Evolutionary conservation across 2,797 vertebrate species (phyloP).

Genomic region (Carduelis carduelis): DNA sequence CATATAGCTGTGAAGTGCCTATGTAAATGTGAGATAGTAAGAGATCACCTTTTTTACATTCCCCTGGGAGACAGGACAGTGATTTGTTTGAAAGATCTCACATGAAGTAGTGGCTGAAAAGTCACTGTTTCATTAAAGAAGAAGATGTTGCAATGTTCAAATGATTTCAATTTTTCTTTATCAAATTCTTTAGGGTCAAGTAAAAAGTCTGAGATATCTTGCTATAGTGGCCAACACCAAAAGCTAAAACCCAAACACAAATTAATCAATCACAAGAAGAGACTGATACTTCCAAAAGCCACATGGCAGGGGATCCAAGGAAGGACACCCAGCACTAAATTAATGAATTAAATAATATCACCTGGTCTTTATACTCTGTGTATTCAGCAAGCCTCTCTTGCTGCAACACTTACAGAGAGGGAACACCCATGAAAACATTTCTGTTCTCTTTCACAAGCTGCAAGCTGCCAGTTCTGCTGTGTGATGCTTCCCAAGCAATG

Average conservation of each 20-base stretch:
- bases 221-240: neutral
- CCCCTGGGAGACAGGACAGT: neutral
- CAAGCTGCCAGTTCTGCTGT: neutral
- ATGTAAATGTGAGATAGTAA: neutral
- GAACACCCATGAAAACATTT: neutral
- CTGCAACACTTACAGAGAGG: neutral
- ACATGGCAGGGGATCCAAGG: neutral
- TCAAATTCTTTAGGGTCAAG: neutral
- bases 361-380: neutral
- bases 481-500: neutral
- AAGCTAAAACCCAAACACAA: neutral
- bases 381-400: neutral
- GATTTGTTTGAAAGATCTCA: neutral
- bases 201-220: neutral
- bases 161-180: neutral
- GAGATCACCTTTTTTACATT: neutral
- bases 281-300: neutral
- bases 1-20: neutral
- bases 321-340: neutral
- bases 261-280: neutral
- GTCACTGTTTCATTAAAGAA: neutral
- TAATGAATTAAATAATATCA: neutral
- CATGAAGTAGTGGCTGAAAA: neutral
- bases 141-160: neutral
- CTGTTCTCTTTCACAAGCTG: neutral